phyloP scores from a whole-genome alignment of 2,888 invertebrate species.

The Incurvaria masculella region DNA sequence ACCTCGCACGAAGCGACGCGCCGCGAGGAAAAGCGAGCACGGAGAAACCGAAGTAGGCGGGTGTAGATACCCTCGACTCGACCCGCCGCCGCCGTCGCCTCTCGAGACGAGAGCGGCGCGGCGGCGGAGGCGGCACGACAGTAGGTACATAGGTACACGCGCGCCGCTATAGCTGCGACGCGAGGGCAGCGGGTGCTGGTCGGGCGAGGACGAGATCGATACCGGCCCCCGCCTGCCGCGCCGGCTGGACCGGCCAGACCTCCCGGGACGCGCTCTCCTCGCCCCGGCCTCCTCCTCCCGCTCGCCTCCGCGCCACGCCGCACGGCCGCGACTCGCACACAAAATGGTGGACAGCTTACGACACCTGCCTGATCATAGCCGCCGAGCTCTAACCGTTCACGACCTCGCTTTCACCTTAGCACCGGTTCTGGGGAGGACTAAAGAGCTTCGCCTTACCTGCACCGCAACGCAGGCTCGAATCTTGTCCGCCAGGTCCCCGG shows the following conservation, averaged over 20 bases:
- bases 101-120: slow-evolving; percentile 51
- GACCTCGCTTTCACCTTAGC: slow-evolving; percentile 40
- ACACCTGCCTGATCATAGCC: slow-evolving; percentile 52
- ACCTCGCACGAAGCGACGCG: slow-evolving; percentile 21
- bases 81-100: slow-evolving; percentile 38
- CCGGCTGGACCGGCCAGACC: slow-evolving; percentile 39
- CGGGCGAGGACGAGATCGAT: slow-evolving; percentile 54
- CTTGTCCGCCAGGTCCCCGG: slow-evolving; percentile 58
- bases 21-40: slow-evolving; percentile 19
- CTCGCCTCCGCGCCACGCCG: slow-evolving; percentile 6
- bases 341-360: slow-evolving; percentile 61
- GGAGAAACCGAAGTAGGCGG: slow-evolving; percentile 49
- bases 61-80: slow-evolving; percentile 35
- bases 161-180: slow-evolving; percentile 40
- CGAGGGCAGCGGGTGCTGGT: slow-evolving; percentile 44
- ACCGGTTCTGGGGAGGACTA: slow-evolving; percentile 27
- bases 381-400: slow-evolving; percentile 29
- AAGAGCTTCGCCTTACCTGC: slow-evolving; percentile 53
- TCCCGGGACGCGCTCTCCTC: slow-evolving; percentile 50
- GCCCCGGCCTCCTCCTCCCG: slow-evolving; percentile 19
- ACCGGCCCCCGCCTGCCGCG: slow-evolving; percentile 34
- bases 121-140: slow-evolving; percentile 51
- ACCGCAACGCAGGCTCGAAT: slow-evolving; percentile 64
- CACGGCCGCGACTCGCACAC: slow-evolving; percentile 24
- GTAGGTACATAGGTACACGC: slow-evolving; percentile 40